Conservation (phyloP, 1,140 invertebrate genomes). For the Drosophila bocqueti region DNA sequence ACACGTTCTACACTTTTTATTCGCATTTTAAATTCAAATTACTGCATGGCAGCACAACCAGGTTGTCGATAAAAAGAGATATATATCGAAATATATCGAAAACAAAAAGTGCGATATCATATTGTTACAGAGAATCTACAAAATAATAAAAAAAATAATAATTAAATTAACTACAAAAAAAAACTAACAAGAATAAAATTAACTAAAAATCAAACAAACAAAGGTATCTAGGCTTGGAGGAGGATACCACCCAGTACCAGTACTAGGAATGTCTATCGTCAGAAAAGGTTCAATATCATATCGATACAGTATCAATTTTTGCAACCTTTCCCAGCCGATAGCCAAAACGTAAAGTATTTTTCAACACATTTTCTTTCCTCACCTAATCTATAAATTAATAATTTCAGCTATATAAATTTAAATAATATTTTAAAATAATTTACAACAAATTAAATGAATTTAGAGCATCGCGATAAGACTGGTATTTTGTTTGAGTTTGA, state of each 20-base stretch:
- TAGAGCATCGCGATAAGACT: neutral
- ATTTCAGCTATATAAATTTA: too few relatives aligned
- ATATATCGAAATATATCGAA: too few relatives aligned
- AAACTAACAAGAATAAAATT: neutral
- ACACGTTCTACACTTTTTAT: neutral
- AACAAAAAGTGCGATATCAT: neutral
- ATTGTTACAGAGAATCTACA: neutral
- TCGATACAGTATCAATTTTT: neutral
- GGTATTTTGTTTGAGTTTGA: neutral
- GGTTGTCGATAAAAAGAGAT: neutral
- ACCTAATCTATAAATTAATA: too few relatives aligned
- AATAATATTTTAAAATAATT: too few relatives aligned
- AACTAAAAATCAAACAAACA: neutral
- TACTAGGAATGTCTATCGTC: neutral
- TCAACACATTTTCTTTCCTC: too few relatives aligned
- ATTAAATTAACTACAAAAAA: neutral
- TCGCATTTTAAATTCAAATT: neutral
- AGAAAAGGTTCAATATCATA: neutral
- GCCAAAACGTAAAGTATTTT: too few relatives aligned
- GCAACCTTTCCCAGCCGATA: too few relatives aligned
- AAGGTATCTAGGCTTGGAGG: neutral
- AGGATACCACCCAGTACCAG: too few relatives aligned
- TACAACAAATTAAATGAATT: neutral
- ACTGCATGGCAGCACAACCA: neutral
- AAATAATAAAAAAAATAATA: neutral